phyloP scores from a whole-genome alignment of 2,797 vertebrate species.

The Graptemys geographica region DNA sequence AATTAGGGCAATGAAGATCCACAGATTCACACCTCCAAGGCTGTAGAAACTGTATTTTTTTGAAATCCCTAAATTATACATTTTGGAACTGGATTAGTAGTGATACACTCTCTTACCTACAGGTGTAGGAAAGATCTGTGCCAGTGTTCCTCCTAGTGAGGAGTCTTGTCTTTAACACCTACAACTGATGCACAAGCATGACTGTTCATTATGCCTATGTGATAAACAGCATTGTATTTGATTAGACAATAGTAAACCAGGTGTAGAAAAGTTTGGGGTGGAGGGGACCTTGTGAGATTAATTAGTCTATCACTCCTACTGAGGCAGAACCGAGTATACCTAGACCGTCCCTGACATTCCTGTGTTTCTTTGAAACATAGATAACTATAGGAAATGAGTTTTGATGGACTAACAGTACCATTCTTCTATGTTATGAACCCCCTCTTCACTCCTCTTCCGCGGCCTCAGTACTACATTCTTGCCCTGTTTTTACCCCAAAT shows the following conservation, averaged over 20 bases:
- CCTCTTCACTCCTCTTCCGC: neutral
- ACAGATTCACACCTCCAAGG: neutral
- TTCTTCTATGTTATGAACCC: neutral
- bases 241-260: constrained; percentile 23
- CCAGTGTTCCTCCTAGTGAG: neutral
- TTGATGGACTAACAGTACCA: neutral
- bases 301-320: neutral
- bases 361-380: neutral
- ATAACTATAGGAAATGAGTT: neutral
- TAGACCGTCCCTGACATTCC: neutral
- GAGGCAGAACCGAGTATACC: neutral
- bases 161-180: neutral
- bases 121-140: neutral
- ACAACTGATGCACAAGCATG: neutral
- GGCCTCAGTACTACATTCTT: neutral
- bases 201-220: neutral
- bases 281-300: neutral
- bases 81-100: neutral
- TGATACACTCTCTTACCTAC: neutral
- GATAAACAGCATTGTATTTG: constrained; percentile 32
- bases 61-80: constrained; percentile 46
- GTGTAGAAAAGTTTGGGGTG: neutral
- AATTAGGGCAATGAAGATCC: neutral
- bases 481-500: neutral
- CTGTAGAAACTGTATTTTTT: neutral